Conservation (phyloP, 2,113 vertebrate genomes). For the Corvus hawaiiensis region DNA sequence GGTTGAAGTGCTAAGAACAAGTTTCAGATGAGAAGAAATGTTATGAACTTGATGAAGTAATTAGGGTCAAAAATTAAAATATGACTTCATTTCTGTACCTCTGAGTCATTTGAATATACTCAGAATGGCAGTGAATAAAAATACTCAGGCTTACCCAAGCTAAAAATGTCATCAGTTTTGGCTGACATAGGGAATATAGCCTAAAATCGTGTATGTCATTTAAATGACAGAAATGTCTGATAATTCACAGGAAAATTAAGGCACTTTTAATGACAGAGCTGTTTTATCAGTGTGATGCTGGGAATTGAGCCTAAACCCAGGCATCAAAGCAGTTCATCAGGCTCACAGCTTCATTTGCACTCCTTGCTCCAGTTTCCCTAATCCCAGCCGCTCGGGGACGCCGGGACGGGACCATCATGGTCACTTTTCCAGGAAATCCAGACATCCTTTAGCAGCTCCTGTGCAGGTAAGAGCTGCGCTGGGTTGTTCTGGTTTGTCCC, state of each 20-base stretch:
- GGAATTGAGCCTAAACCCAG: background rate
- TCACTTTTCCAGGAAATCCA: background rate
- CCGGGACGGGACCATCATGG: background rate
- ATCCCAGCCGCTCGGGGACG: background rate
- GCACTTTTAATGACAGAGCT: background rate
- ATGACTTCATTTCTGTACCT: background rate
- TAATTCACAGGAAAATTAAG: slow-evolving; percentile 36
- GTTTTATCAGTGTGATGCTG: slow-evolving; percentile 2
- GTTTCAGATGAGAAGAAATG: slow-evolving; percentile 31
- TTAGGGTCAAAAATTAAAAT: slow-evolving; percentile 47
- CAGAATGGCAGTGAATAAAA: background rate
- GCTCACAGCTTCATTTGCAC: slow-evolving; percentile 11
- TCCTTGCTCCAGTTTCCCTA: background rate
- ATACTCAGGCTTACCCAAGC: background rate
- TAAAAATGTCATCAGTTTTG: slow-evolving; percentile 8
- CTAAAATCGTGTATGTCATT: background rate
- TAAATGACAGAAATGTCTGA: slow-evolving; percentile 3
- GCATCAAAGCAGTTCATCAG: slow-evolving; percentile 8
- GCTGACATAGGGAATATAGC: background rate
- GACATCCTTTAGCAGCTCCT: background rate
- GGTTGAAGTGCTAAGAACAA: slow-evolving; percentile 14
- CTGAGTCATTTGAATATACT: background rate
- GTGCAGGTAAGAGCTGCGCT: background rate
- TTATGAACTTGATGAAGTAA: slow-evolving; percentile 32
- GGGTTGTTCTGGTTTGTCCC: background rate